A percentile compares a stretch with the other conserved stretches of the same genome.
These are phyloP conservation scores for Cromileptes altivelis DNA, from an alignment of 2,113 vertebrate genomes.

Conservation along the genomic window DNA sequence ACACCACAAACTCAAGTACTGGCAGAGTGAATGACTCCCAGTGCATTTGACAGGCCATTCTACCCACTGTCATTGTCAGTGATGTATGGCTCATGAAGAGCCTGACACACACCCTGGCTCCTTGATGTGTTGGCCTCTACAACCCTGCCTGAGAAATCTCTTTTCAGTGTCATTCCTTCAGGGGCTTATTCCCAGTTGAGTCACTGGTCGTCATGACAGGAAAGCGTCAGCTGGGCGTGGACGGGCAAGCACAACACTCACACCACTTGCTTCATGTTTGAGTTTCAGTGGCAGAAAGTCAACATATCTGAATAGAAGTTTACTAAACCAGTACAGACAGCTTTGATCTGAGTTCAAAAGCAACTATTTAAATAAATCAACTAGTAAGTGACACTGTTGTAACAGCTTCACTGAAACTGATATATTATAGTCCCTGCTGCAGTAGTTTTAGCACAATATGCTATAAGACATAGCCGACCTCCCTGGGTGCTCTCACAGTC, in stretches of 20 bases:
- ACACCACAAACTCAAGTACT: conserved; percentile 15
- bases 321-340: conserved; percentile 48
- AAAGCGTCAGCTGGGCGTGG: conserved; percentile 49
- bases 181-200: conserved; percentile 39
- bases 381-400: conserved; percentile 3
- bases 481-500: background rate
- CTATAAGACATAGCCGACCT: background rate
- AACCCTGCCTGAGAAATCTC: conserved; percentile 48
- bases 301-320: conserved; percentile 60
- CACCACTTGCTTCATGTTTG: conserved; percentile 69
- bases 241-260: conserved; percentile 2
- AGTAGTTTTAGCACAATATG: background rate
- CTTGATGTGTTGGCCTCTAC: conserved; percentile 55
- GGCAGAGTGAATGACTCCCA: background rate
- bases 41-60: conserved; percentile 42
- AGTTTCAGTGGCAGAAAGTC: conserved; percentile 76
- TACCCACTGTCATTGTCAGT: conserved; percentile 35
- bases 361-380: conserved; percentile 26
- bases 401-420: background rate
- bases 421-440: background rate
- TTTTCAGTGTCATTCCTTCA: conserved; percentile 31
- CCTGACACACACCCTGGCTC: conserved; percentile 40
- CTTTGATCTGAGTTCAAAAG: conserved; percentile 60
- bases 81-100: conserved; percentile 52
- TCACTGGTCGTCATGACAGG: conserved; percentile 50